These are phyloP conservation scores for Parnassius orleans DNA, from an alignment of 2,888 invertebrate genomes.

Conservation along the genomic window DNA sequence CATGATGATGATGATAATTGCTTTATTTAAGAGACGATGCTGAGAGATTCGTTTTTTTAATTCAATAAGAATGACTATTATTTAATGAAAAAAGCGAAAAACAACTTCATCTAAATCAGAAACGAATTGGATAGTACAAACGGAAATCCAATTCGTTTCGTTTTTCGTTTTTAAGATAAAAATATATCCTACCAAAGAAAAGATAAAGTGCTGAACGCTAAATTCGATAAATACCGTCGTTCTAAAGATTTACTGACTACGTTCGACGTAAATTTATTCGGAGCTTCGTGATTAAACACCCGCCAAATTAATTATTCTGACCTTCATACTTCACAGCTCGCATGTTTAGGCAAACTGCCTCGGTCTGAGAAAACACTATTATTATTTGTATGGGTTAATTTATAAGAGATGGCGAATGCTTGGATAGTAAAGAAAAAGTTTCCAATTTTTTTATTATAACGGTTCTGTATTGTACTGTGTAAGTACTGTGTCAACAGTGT, in stretches of 20 bases:
- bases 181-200: neutral
- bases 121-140: too few species aligned
- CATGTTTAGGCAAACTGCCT: conserved; percentile 59
- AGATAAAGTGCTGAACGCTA: conserved; percentile 17
- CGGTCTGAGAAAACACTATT: conserved; percentile 46
- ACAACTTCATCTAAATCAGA: too few species aligned
- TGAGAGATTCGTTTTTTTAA: too few species aligned
- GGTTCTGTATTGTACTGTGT: too few species aligned
- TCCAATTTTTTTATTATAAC: too few species aligned
- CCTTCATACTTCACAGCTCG: conserved; percentile 65
- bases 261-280: conserved; percentile 43
- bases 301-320: conserved; percentile 64
- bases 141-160: too few species aligned
- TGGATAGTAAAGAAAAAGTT: neutral
- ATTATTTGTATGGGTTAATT: conserved; percentile 27
- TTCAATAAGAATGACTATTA: too few species aligned
- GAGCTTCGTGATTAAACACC: conserved; percentile 57
- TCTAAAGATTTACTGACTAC: conserved; percentile 31
- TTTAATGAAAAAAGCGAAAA: too few species aligned
- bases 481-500: too few species aligned
- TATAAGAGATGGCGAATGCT: conserved; percentile 35
- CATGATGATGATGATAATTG: too few species aligned
- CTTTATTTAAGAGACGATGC: too few species aligned
- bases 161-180: neutral
- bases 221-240: conserved; percentile 27